These are phyloP conservation scores for Agrotis exclamationis DNA, from an alignment of 2,888 invertebrate species.

Conservation along the genomic window DNA sequence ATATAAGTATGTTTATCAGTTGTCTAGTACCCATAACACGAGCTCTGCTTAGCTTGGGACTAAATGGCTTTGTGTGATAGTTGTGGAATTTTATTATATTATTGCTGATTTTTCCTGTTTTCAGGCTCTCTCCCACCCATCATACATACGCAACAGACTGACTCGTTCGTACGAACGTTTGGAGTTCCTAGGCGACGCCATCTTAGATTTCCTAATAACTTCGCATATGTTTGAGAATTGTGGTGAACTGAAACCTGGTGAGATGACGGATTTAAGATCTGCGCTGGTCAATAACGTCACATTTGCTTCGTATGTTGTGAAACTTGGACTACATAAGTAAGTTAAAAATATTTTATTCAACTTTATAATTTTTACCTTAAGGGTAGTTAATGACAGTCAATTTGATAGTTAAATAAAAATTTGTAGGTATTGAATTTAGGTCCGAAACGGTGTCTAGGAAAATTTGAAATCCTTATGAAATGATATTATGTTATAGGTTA, in stretches of 20 bases:
- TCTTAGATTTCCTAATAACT: constrained; percentile 97
- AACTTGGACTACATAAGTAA: constrained; percentile 95
- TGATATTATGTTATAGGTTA: no score
- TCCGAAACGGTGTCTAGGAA: no score
- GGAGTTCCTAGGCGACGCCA: constrained; percentile 98
- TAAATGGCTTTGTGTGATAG: no score
- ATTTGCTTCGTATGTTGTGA: constrained; percentile 97
- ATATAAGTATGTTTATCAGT: no score
- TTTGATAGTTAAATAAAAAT: no score
- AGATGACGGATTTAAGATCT: constrained; percentile 97
- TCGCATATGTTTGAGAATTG: constrained; percentile 96
- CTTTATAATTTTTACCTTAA: no score
- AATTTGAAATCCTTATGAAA: no score
- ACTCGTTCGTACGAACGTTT: constrained; percentile 97
- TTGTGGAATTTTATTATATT: no score
- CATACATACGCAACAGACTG: constrained; percentile 95
- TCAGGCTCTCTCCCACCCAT: constrained; percentile 97
- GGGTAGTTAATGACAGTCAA: no score
- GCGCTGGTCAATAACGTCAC: constrained; percentile 99
- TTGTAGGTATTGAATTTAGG: no score
- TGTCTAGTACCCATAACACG: no score
- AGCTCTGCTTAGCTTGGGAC: no score
- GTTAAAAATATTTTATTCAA: constrained; percentile 70
- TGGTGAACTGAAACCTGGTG: constrained; percentile 94
- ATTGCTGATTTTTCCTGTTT: constrained; percentile 14